Conservation (phyloP, 2,888 invertebrate species). For the Anagyrus pseudococci region DNA sequence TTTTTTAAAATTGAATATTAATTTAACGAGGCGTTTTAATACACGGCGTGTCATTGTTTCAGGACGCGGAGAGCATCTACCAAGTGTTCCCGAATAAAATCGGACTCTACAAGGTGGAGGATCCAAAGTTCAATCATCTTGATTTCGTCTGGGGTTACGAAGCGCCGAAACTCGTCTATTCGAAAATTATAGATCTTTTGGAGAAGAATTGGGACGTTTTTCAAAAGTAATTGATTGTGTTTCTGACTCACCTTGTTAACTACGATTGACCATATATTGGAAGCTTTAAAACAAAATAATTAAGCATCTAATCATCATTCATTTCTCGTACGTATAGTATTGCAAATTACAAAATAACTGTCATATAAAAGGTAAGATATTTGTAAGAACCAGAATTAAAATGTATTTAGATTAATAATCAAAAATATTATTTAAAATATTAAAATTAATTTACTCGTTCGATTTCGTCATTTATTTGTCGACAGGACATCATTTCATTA, state of each 20-base stretch:
- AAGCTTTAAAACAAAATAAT: too few relatives aligned
- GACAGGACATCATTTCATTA: too few relatives aligned
- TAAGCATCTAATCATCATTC: not conserved
- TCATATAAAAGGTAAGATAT: too few relatives aligned
- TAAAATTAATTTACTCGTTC: too few relatives aligned
- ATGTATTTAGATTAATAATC: too few relatives aligned
- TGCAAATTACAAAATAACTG: not conserved
- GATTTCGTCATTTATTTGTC: too few relatives aligned
- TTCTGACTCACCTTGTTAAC: not conserved
- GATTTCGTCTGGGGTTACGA: constrained; percentile 75
- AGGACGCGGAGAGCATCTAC: constrained; percentile 69
- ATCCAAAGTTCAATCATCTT: constrained; percentile 73
- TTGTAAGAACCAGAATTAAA: too few relatives aligned
- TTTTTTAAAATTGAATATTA: too few relatives aligned
- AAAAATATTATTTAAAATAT: too few relatives aligned
- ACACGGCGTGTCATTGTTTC: constrained; percentile 30
- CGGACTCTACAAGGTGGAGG: constrained; percentile 67
- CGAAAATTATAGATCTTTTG: constrained; percentile 61
- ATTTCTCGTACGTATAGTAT: not conserved
- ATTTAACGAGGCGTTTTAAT: too few relatives aligned
- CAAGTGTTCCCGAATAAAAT: constrained; percentile 65
- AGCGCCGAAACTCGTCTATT: constrained; percentile 68
- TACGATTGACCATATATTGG: too few relatives aligned
- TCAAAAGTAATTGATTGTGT: too few relatives aligned
- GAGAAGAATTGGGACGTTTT: not conserved